Evolutionary conservation across 2,888 invertebrate genomes (phyloP).

Genomic region (Napeogenes sylphis): DNA sequence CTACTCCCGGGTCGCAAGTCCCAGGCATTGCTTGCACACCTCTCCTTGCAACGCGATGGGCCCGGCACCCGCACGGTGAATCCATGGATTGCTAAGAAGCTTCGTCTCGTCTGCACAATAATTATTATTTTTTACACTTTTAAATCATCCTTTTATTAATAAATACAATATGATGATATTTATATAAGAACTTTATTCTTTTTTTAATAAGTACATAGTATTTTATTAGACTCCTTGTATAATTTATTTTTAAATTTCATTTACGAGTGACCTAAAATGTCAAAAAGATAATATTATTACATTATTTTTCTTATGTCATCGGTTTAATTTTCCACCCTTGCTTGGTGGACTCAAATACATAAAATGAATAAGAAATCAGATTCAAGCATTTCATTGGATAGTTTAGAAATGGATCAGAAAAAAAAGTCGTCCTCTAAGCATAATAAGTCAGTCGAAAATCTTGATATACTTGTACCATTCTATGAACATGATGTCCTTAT

Average conservation of each 20-base stretch:
- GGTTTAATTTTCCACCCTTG: conserved; percentile 9
- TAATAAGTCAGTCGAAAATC: conserved; percentile 44
- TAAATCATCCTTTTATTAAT: no score
- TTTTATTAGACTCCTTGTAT: neutral
- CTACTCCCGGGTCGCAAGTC: no score
- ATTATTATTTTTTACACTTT: no score
- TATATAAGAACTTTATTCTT: no score
- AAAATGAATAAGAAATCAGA: conserved; percentile 53
- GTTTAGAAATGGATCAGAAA: conserved; percentile 53
- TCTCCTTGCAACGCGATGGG: no score
- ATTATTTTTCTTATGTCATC: conserved; percentile 30
- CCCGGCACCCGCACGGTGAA: no score
- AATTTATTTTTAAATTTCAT: neutral
- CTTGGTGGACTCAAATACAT: neutral
- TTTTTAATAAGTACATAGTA: neutral
- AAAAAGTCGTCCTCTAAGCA: conserved; percentile 40
- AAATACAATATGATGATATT: no score
- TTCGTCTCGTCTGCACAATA: no score
- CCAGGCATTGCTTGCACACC: no score
- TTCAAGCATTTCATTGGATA: conserved; percentile 60
- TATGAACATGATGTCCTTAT: conserved; percentile 70
- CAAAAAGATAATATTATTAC: neutral
- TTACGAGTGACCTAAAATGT: neutral
- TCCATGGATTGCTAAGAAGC: no score
- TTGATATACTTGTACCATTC: conserved; percentile 69